Conservation (phyloP, 2,113 vertebrate genomes). For the Siniperca knerii region DNA sequence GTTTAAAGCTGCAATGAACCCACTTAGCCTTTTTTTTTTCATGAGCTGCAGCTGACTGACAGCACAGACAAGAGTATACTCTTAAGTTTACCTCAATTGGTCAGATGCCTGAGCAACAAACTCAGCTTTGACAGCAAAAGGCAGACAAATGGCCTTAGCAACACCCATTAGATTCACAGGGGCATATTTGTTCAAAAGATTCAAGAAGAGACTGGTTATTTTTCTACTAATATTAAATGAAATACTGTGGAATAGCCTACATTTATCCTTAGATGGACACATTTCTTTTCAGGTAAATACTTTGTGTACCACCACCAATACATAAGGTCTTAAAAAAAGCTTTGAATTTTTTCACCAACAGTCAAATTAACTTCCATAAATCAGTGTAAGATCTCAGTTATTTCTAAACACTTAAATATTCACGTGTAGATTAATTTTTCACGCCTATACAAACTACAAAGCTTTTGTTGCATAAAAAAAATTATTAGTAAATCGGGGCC, state of each 20-base stretch:
- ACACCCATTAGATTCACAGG: not conserved
- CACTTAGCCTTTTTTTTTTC: not conserved
- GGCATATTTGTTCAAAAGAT: not conserved
- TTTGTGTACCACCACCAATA: not conserved
- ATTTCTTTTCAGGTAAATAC: not conserved
- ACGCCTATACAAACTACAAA: slow-evolving; percentile 22
- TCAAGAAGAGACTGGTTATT: not conserved
- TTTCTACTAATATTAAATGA: not conserved
- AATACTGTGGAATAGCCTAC: not conserved
- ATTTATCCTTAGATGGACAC: not conserved
- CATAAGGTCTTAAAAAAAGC: not conserved
- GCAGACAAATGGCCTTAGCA: not conserved
- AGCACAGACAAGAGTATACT: not conserved
- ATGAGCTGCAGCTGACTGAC: slow-evolving; percentile 8
- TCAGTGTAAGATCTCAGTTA: slow-evolving; percentile 8
- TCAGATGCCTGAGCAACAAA: slow-evolving; percentile 5
- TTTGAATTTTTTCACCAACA: not conserved
- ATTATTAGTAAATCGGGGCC: slow-evolving; percentile 10
- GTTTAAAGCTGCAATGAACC: not conserved
- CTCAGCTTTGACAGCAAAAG: not conserved
- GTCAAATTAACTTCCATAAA: slow-evolving; percentile 19
- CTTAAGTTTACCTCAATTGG: not conserved
- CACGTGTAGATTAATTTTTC: slow-evolving; percentile 29
- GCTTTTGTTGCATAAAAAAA: not conserved
- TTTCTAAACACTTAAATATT: slow-evolving; percentile 39